Conservation (phyloP, 2,113 vertebrate species). For the Catharus bicknelli region DNA sequence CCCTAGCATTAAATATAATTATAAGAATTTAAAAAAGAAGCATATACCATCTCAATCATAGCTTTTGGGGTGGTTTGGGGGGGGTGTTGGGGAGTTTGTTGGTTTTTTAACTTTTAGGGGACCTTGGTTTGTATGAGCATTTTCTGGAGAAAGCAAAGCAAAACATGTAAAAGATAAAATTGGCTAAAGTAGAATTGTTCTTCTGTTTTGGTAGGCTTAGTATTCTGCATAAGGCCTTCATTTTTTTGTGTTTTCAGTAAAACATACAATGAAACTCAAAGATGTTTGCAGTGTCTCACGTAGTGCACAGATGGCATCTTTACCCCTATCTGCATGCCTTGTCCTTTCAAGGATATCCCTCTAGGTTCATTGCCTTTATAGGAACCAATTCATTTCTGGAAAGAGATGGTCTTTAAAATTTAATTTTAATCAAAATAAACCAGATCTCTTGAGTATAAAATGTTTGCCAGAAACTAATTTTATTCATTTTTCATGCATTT, state of each 20-base stretch:
- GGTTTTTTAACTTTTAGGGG: neutral
- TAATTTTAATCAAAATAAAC: slow-evolving; percentile 67
- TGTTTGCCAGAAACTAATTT: slow-evolving; percentile 44
- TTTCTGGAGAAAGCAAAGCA: neutral
- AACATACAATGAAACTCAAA: neutral
- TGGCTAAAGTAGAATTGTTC: neutral
- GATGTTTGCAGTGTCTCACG: neutral
- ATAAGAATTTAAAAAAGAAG: neutral
- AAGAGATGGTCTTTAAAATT: slow-evolving; percentile 58
- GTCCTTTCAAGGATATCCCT: slow-evolving; percentile 27
- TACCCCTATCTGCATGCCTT: slow-evolving; percentile 16
- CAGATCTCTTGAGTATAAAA: slow-evolving; percentile 21
- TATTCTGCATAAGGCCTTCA: neutral
- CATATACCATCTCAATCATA: neutral
- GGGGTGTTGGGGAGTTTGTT: no score
- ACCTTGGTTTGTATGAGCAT: fast-evolving
- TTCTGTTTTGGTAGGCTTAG: neutral
- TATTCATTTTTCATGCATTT: slow-evolving; percentile 7
- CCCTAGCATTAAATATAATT: neutral
- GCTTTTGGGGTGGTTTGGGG: no score
- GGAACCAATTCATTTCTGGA: slow-evolving; percentile 31
- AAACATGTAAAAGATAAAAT: neutral
- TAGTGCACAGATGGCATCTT: slow-evolving; percentile 52
- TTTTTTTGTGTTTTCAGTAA: slow-evolving; percentile 16
- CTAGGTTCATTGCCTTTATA: slow-evolving; percentile 24